These are phyloP conservation scores for Phrynosoma blainvillii DNA, from an alignment of 2,113 vertebrate species.

Conservation along the genomic window DNA sequence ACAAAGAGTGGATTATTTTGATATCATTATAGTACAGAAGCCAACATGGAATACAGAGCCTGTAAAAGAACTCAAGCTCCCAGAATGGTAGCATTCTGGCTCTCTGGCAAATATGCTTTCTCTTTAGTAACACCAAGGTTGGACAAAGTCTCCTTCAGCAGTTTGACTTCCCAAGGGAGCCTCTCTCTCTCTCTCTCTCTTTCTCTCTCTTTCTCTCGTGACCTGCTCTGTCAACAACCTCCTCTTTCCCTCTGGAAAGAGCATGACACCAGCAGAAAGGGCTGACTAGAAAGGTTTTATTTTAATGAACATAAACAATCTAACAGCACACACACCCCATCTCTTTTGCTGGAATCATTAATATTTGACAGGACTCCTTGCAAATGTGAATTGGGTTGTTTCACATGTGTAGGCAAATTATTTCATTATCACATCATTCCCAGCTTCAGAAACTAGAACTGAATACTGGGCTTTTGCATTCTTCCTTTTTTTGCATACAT, in stretches of 20 bases:
- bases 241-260: background rate
- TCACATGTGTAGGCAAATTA: too few relatives aligned
- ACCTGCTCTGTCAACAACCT: background rate
- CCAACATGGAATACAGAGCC: background rate
- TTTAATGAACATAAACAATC: background rate
- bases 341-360: background rate
- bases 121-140: background rate
- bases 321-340: background rate
- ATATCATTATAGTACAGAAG: background rate
- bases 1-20: background rate
- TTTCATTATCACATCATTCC: background rate
- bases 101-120: background rate
- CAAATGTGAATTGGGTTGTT: background rate
- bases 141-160: background rate
- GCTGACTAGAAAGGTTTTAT: background rate
- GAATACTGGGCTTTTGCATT: background rate
- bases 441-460: background rate
- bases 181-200: background rate
- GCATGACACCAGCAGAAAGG: background rate
- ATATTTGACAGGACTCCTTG: background rate
- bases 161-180: conserved; percentile 17
- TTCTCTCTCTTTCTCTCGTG: background rate
- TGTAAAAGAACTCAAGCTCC: background rate
- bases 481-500: background rate
- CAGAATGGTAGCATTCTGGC: background rate